Evolutionary conservation across 2,113 vertebrate species (phyloP).

Genomic region (Nymphicus hollandicus): DNA sequence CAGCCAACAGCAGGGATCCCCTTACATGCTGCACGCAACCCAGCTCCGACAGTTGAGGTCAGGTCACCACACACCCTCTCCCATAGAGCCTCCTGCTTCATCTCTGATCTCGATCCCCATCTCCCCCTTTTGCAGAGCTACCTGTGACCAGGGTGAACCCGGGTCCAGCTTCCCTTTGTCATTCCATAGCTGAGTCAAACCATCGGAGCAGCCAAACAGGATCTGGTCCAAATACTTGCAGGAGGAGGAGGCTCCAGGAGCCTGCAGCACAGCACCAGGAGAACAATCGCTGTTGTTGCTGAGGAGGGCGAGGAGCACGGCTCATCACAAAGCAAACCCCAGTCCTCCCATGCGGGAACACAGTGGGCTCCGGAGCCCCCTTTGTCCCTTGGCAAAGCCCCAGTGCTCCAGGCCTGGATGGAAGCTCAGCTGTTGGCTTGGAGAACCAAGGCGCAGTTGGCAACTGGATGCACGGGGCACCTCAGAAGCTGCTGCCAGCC

Average conservation of each 20-base stretch:
- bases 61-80: neutral
- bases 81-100: neutral
- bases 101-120: neutral
- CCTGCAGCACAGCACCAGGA: neutral
- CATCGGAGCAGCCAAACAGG: neutral
- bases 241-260: neutral
- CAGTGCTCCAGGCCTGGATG: neutral
- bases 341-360: neutral
- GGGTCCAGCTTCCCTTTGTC: neutral
- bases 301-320: accelerated
- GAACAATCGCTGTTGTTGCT: conserved; percentile 2
- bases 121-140: neutral
- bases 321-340: neutral
- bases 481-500: conserved; percentile 17
- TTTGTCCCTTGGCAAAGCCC: neutral
- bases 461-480: neutral
- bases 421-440: neutral
- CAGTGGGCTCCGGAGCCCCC: neutral
- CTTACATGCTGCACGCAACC: neutral
- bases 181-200: conserved; percentile 3
- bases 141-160: neutral
- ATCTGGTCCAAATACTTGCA: conserved; percentile 13
- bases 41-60: neutral
- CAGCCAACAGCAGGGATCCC: neutral
- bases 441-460: neutral